Conservation (phyloP, 2,888 invertebrate species). For the Dendrolimus houi region DNA sequence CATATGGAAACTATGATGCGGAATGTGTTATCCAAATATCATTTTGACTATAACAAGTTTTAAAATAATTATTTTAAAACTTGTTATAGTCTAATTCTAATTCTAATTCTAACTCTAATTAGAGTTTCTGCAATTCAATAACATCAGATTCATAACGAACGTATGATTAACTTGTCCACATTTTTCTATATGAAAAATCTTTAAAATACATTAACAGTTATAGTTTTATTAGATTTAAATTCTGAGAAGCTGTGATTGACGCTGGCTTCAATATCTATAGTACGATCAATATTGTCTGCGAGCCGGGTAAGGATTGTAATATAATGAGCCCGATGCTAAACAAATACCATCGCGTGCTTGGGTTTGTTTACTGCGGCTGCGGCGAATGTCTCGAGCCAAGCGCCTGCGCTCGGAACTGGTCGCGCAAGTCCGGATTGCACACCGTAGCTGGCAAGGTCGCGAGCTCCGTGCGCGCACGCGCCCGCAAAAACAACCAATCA, state of each 20-base stretch:
- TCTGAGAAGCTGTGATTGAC: too few species aligned
- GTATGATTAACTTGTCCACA: too few species aligned
- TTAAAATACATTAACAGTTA: too few species aligned
- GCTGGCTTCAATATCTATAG: too few species aligned
- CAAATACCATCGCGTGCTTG: constrained; percentile 54
- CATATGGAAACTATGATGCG: too few species aligned
- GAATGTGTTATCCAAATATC: too few species aligned
- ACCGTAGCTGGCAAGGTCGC: constrained; percentile 66
- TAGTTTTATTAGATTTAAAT: too few species aligned
- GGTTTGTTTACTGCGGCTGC: constrained; percentile 54
- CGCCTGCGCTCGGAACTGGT: constrained; percentile 47
- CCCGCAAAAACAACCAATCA: constrained; percentile 54
- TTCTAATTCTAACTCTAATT: too few species aligned
- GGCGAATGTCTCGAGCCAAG: constrained; percentile 11
- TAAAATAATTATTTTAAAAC: too few species aligned
- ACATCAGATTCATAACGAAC: background rate
- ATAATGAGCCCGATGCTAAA: constrained; percentile 14
- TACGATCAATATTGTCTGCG: background rate
- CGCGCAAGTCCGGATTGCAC: constrained; percentile 47
- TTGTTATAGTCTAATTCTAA: too few species aligned
- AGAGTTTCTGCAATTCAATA: background rate
- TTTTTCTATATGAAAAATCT: too few species aligned
- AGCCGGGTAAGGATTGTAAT: background rate
- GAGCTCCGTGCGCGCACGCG: constrained; percentile 36
- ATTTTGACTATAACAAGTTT: background rate